Evolutionary conservation across 2,888 invertebrate species (phyloP), one percentile per base, ranked within the genome.

Genomic region (Andricus curvator): DNA sequence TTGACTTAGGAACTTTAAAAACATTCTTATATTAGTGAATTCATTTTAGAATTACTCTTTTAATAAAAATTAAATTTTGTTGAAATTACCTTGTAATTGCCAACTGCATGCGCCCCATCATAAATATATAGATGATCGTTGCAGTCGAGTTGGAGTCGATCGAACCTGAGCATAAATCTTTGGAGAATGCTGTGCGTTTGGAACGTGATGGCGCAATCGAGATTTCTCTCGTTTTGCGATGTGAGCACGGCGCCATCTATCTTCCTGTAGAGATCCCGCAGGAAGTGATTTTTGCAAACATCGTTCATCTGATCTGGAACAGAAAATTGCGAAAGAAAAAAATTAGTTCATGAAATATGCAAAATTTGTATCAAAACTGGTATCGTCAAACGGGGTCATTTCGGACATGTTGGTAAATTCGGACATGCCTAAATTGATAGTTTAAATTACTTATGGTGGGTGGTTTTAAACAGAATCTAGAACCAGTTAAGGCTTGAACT

Each of bases 171-270:
- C 97, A 98, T 98, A 93, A 98, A 98, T 88, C 97, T 95, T 94
- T 98, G 98, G 90, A 98, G 94, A 89, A 98, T 97, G 92, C 98
- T 97, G 94, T 98, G 98, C 87, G 98, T 98, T 94, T 98, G 98
- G 94, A 98, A 98, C 80, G 98, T 98, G 92, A 98, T 96, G 89
- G 97, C 96, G 94, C 98, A 98, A 94, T 98, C 97, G 90, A 98
- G 94, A 93, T 98, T 97, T 86, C 97, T 94, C 93, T 98, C 98
- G 93, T 97, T 98, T 92, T 97, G 96, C 37, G 98, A 98, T 94
- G 96, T 97, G 80, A 98, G 94, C 81, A 98, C 96, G 15, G 98
- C 98, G 65, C 98, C 98, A 92, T 98, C 98, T 88, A 98, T 96
- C 94, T 98, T 98, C 85, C 97, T 95, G 94, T 98, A 98, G 89